phyloP scores from a whole-genome alignment of 2,113 vertebrate species.

The Pseudopipra pipra region DNA sequence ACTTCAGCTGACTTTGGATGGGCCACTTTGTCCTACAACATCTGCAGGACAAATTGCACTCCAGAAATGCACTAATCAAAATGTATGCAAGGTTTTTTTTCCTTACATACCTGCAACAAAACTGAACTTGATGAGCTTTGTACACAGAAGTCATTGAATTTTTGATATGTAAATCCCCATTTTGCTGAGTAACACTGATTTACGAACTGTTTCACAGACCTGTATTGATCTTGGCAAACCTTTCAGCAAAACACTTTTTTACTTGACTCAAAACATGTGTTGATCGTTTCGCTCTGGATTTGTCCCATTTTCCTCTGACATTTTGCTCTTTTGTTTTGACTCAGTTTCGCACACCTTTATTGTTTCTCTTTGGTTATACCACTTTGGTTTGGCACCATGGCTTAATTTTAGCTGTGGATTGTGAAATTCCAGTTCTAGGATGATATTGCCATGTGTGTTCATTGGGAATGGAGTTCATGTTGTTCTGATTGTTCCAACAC shows the following conservation, averaged over 20 bases:
- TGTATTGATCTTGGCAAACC: constrained; percentile 5
- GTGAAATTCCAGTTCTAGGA: not conserved
- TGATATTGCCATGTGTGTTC: not conserved
- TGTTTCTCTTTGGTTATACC: not conserved
- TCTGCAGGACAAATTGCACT: not conserved
- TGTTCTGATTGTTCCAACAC: not conserved
- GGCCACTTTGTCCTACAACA: not conserved
- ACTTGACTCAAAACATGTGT: constrained; percentile 20
- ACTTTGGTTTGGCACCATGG: not conserved
- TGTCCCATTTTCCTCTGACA: not conserved
- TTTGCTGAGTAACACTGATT: not conserved
- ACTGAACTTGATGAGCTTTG: not conserved
- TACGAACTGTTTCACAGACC: not conserved
- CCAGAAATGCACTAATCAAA: not conserved
- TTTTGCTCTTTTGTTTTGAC: not conserved
- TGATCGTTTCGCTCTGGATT: not conserved
- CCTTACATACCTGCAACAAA: not conserved
- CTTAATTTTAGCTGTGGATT: not conserved
- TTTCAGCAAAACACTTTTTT: constrained; percentile 10
- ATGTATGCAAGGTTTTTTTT: not conserved
- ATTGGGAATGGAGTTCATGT: not conserved
- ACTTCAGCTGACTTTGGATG: not conserved
- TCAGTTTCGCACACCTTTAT: not conserved
- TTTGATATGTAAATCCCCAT: not conserved
- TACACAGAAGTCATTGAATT: not conserved